phyloP scores from a whole-genome alignment of 2,888 invertebrate genomes.

The Cerastoderma edule region DNA sequence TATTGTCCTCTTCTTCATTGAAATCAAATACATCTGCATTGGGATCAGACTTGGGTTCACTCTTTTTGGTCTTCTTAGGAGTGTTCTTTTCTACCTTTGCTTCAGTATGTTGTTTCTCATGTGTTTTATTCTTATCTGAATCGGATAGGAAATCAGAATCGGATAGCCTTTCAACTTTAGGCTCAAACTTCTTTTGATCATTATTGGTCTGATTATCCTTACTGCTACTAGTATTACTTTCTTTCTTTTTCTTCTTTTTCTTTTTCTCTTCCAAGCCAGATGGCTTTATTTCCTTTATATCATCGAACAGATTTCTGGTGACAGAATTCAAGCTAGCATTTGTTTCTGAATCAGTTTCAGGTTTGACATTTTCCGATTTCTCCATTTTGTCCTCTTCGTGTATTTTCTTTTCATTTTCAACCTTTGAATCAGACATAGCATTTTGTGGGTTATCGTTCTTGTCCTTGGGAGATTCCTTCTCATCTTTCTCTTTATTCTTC shows the following conservation, averaged over 20 bases:
- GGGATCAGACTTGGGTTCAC: slow-evolving; percentile 14
- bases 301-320: slow-evolving; percentile 56
- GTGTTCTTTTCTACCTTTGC: slow-evolving; percentile 35
- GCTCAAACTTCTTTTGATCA: slow-evolving; percentile 22
- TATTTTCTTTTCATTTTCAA: slow-evolving; percentile 1
- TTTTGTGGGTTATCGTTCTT: slow-evolving; percentile 41
- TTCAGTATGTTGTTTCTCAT: slow-evolving; percentile 53
- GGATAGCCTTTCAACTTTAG: slow-evolving; percentile 31
- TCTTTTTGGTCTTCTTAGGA: slow-evolving; percentile 35
- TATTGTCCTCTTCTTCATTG: slow-evolving; percentile 61
- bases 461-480: slow-evolving; percentile 35
- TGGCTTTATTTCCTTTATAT: slow-evolving; percentile 47
- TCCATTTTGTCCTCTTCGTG: slow-evolving; percentile 22
- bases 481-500: slow-evolving; percentile 58
- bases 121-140: slow-evolving; percentile 32
- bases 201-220: slow-evolving; percentile 50
- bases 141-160: slow-evolving; percentile 62
- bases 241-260: slow-evolving; percentile 54
- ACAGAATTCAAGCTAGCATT: slow-evolving; percentile 39
- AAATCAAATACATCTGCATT: slow-evolving; percentile 64
- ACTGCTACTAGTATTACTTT: slow-evolving; percentile 34
- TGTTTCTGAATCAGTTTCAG: slow-evolving; percentile 38
- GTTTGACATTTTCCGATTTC: slow-evolving; percentile 44
- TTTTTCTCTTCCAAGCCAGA: slow-evolving; percentile 40
- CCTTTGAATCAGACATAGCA: slow-evolving; percentile 11